Evolutionary conservation across 2,113 vertebrate genomes (phyloP).

Genomic region (Coregonus clupeaformis): DNA sequence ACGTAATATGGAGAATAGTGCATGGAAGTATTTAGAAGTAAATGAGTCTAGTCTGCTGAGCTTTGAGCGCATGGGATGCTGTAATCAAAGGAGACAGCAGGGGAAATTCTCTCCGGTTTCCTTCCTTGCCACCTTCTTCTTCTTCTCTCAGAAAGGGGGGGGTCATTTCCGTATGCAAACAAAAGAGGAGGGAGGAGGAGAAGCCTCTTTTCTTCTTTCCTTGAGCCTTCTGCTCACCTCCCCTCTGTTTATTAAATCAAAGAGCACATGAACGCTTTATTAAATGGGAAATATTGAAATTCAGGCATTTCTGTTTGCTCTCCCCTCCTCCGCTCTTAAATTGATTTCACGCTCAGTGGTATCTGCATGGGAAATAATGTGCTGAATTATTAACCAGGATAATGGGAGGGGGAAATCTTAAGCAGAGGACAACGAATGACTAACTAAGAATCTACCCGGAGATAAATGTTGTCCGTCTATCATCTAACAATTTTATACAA

Average conservation of each 20-base stretch:
- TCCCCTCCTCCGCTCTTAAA: slow-evolving; percentile 65
- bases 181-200: slow-evolving; percentile 17
- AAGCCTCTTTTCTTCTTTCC: slow-evolving; percentile 17
- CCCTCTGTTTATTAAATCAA: slow-evolving; percentile 63
- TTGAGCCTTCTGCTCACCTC: slow-evolving; percentile 4
- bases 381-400: slow-evolving; percentile 62
- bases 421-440: slow-evolving; percentile 50
- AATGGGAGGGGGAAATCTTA: slow-evolving; percentile 28
- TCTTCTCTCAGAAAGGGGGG: neutral
- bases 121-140: neutral
- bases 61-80: too few species aligned
- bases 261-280: slow-evolving; percentile 53
- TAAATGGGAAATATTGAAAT: slow-evolving; percentile 65
- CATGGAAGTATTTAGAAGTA: too few species aligned
- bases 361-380: slow-evolving; percentile 67
- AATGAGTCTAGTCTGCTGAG: too few species aligned
- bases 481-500: slow-evolving; percentile 17
- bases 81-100: neutral
- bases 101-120: too few species aligned
- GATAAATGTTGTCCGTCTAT: slow-evolving; percentile 42
- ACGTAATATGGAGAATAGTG: too few species aligned
- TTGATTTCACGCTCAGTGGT: slow-evolving; percentile 67
- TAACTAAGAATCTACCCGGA: slow-evolving; percentile 29
- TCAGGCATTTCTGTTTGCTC: slow-evolving; percentile 63
- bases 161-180: neutral